Evolutionary conservation across 2,888 invertebrate species (phyloP), one percentile per base, ranked within the genome.

Genomic region (Coenonympha glycerion): DNA sequence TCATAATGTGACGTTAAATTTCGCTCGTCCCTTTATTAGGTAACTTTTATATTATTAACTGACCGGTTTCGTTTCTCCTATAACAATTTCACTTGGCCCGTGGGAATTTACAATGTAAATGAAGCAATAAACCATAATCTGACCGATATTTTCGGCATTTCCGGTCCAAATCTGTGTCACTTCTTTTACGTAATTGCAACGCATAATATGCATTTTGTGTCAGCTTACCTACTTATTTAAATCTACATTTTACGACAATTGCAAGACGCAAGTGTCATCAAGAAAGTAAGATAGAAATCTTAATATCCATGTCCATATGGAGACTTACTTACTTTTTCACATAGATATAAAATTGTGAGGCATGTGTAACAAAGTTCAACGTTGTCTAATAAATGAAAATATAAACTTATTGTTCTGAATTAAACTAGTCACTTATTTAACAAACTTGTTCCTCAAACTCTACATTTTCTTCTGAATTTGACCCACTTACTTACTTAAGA

Each of bases 91-190:
- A 71, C 71, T 60, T 55, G 58, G 60, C 52, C 62, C 54, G 49
- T 69, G 64, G 63, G 68, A 73, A 75, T 75, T 66, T 34, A 59
- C 70, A 45, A 71, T 69, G 65, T 53, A 68, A 67, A 73, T 73
- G 60, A n/a, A 63, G 59, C 57, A 60, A 61, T 66, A 62, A 63
- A 61, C 37, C 50, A 56, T 49, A 54, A 40, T 44, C 44, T 65
- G 65, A 53, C 65, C 63, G 60, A 67, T 61, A 66, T 60, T 56
- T 57, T 50, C 58, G 55, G 53, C 55, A 53, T 57, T 60, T 60
- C 60, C 62, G 59, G 59, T 55, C 55, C 21, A 16, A 37, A 52
- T 47, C 52, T 63, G 52, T 57, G 64, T 60, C 63, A 60, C 19
- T 18, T 52, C 34, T 42, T 52, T 61, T 61, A 62, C 60, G 61